These are phyloP conservation scores for Dendropsophus ebraccatus DNA, from an alignment of 2,113 vertebrate genomes.

Conservation along the genomic window DNA sequence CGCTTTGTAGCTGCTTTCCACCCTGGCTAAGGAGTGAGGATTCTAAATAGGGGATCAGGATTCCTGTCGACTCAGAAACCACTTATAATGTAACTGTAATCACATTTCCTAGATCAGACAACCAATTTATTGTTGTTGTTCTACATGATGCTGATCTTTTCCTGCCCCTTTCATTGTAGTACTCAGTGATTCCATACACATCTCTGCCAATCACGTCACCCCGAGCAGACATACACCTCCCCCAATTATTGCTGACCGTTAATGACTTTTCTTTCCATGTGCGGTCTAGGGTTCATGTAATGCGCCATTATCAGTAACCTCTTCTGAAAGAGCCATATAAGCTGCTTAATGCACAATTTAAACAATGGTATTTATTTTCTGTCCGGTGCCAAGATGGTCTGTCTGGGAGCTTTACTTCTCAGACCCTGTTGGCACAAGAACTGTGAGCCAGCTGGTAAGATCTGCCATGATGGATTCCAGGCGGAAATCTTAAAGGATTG, in stretches of 20 bases:
- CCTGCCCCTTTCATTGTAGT: neutral
- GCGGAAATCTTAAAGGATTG: constrained; percentile 1
- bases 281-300: constrained; percentile 12
- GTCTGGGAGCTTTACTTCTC: constrained; percentile 53
- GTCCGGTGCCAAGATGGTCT: constrained; percentile 42
- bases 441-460: constrained; percentile 51
- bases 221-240: neutral
- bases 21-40: too few relatives aligned
- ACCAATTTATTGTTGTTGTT: too few relatives aligned
- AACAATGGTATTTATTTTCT: constrained; percentile 45
- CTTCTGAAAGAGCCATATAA: constrained; percentile 30
- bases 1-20: too few relatives aligned
- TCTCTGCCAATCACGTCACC: constrained; percentile 12
- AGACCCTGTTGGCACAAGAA: constrained; percentile 40
- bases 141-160: neutral
- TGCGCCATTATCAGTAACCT: constrained; percentile 24
- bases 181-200: neutral
- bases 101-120: too few relatives aligned
- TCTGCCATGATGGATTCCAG: constrained; percentile 45
- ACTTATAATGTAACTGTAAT: too few relatives aligned
- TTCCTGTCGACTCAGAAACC: too few relatives aligned
- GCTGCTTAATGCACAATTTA: constrained; percentile 34
- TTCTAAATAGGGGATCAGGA: too few relatives aligned
- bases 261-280: constrained; percentile 28
- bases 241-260: constrained; percentile 9